Evolutionary conservation across 2,888 invertebrate species (phyloP), one percentile per base, ranked within the genome.

Genomic region (Melanargia galathea): DNA sequence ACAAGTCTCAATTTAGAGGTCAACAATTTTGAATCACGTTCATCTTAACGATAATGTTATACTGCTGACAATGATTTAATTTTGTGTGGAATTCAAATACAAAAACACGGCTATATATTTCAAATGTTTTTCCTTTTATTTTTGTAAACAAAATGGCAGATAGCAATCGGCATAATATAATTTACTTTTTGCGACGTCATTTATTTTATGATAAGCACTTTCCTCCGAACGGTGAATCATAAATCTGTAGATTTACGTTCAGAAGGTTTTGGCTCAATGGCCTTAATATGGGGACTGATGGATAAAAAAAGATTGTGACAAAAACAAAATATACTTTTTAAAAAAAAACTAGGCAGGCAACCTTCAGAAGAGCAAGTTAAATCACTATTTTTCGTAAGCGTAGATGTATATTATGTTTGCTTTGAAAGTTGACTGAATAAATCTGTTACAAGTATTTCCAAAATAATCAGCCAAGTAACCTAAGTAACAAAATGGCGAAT

Each of bases 141-240:
- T 30, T 33, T 18, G 20, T 35, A 18, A 26, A 6, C n/a, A 7
- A 49, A 24, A 26, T 8, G 26, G 49, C 16, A 8, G n/a, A 49
- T n/a, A 52, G 11, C 11, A 35, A 30, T 30, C 11, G 20, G 35
- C 11, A 35, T 33, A 33, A 35, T 33, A 52, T n/a, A n/a, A n/a
- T 52, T 52, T 52, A 52, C 52, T 35, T 52, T 52, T 52, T 11
- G 52, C 20, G 33, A 52, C 52, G 52, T 52, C 35, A 52, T 52
- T 52, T 35, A 35, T 52, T 52, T 52, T 52, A 52, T 52, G 52
- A 20, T 52, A 20, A 52, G 52, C 52, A 13, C 18, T 52, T 33
- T 35, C 6, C 18, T 52, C 33, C 13, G 11, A 52, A 52, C 20
- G 52, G 33, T 35, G 52, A 35, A 35, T 35, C 52, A 35, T 52